phyloP scores from a whole-genome alignment of 2,888 invertebrate genomes.

The Oithona nana region DNA sequence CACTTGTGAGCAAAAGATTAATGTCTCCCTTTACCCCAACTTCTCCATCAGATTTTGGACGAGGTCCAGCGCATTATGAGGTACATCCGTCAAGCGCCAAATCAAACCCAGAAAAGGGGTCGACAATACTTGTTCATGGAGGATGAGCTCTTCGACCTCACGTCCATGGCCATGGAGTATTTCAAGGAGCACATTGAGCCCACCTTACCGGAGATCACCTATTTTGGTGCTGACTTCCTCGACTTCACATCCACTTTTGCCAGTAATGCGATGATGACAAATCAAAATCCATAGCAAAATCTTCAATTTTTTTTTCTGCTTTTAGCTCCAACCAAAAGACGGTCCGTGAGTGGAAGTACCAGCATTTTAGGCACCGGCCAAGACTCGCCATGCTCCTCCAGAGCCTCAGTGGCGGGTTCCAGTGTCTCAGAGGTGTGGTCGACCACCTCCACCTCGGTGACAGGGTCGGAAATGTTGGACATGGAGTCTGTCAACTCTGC shows the following conservation, averaged over 20 bases:
- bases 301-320: not conserved
- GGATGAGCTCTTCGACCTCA: slow-evolving; percentile 79
- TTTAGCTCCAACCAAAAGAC: not conserved
- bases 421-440: slow-evolving; percentile 12
- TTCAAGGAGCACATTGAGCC: slow-evolving; percentile 86
- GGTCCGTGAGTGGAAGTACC: not conserved
- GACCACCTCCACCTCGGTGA: not conserved
- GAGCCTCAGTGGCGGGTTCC: slow-evolving; percentile 3
- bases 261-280: too few relatives aligned
- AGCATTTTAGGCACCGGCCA: not conserved
- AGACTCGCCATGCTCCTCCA: slow-evolving; percentile 7
- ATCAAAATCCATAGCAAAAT: not conserved
- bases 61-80: slow-evolving; percentile 69
- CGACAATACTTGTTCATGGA: slow-evolving; percentile 70
- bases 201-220: slow-evolving; percentile 65
- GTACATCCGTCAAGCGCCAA: slow-evolving; percentile 60
- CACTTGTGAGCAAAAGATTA: not conserved
- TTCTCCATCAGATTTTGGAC: slow-evolving; percentile 52
- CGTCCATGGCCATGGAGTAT: slow-evolving; percentile 95
- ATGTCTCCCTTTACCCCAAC: not conserved
- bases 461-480: not conserved
- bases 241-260: slow-evolving; percentile 39
- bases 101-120: slow-evolving; percentile 36
- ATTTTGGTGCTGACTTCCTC: slow-evolving; percentile 64
- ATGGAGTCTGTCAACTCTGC: too few relatives aligned